Conservation (phyloP, 2,113 vertebrate species). For the Pedionomus torquatus region DNA sequence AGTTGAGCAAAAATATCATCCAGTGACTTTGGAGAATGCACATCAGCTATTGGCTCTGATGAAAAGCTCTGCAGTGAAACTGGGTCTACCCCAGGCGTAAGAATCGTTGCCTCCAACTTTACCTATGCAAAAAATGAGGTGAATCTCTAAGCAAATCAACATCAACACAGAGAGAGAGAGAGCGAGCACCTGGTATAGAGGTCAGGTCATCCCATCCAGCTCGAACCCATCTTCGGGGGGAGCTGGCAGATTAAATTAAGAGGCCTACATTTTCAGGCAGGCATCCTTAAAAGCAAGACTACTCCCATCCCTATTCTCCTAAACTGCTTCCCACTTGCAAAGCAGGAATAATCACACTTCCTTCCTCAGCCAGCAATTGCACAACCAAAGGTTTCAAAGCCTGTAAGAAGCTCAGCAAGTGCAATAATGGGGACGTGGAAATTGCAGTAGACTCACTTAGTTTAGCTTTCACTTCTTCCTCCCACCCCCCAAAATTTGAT, state of each 20-base stretch:
- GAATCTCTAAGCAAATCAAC: background rate
- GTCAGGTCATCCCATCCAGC: background rate
- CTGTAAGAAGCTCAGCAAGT: background rate
- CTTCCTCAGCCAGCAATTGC: background rate
- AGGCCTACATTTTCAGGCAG: background rate
- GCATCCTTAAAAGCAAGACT: background rate
- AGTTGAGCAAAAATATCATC: background rate
- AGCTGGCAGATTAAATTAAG: too few relatives aligned
- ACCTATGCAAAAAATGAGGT: background rate
- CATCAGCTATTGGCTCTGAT: background rate
- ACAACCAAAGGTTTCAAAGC: background rate
- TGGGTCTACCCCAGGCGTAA: background rate
- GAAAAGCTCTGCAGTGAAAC: accelerated
- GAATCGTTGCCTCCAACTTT: background rate
- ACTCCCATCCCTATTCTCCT: background rate
- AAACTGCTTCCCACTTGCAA: background rate
- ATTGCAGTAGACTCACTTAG: background rate
- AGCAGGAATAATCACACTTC: constrained; percentile 1
- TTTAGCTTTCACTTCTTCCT: background rate
- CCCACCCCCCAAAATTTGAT: background rate
- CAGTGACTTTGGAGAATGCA: background rate
- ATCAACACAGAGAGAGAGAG: background rate
- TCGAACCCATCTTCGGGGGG: background rate
- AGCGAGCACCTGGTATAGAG: background rate
- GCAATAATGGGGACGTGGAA: constrained; percentile 1